phyloP scores from a whole-genome alignment of 2,113 vertebrate species.

The Psittacus erithacus region DNA sequence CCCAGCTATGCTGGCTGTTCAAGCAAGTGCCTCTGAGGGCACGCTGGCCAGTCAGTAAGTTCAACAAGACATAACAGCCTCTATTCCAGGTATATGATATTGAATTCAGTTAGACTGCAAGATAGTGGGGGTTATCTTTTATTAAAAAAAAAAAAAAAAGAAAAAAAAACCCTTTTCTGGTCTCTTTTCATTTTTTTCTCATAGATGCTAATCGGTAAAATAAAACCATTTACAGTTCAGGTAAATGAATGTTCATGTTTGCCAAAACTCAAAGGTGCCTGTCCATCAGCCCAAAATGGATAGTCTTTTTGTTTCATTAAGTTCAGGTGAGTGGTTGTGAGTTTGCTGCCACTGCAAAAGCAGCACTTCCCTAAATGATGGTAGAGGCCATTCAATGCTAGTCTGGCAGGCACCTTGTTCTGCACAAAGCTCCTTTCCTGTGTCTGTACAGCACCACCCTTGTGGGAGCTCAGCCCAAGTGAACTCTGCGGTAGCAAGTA shows the following conservation, averaged over 20 bases:
- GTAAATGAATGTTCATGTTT: background rate
- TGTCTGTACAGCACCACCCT: background rate
- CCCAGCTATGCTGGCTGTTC: background rate
- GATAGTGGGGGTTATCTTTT: background rate
- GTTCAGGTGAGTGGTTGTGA: background rate
- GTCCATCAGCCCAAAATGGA: background rate
- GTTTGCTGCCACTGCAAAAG: background rate
- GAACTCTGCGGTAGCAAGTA: background rate
- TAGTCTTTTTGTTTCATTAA: background rate
- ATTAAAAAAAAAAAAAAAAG: background rate
- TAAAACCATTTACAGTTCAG: background rate
- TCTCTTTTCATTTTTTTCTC: background rate
- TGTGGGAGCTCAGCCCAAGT: background rate
- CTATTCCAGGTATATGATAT: background rate
- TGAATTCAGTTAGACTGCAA: background rate
- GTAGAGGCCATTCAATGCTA: background rate
- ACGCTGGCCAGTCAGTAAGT: rapidly evolving
- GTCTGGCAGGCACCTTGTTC: background rate
- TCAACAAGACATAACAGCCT: background rate
- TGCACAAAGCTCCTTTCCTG: background rate
- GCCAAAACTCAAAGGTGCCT: background rate
- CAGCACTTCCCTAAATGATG: background rate
- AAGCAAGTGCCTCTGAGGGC: background rate
- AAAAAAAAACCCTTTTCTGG: background rate
- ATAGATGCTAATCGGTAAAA: background rate